phyloP scores from a whole-genome alignment of 2,797 vertebrate genomes.

The Hemitrygon akajei region DNA sequence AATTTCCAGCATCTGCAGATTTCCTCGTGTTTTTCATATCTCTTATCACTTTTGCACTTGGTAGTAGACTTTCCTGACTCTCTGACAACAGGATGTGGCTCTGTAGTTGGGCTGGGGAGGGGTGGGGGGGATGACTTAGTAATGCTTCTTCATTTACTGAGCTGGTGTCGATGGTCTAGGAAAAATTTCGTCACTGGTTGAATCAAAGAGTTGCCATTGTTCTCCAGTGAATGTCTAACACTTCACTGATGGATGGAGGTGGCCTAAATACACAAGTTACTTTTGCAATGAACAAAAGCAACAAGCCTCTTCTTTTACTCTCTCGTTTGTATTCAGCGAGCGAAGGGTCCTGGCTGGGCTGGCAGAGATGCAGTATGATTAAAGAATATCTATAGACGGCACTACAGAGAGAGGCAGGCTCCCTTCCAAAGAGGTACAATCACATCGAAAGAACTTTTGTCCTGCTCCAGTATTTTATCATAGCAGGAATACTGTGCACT shows the following conservation, averaged over 20 bases:
- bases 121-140: not conserved
- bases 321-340: not conserved
- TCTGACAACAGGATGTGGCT: not conserved
- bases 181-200: not conserved
- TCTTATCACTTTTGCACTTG: not conserved
- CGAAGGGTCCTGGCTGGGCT: not conserved
- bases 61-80: not conserved
- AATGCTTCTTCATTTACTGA: not conserved
- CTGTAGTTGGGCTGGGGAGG: no score
- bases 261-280: not conserved
- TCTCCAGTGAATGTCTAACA: not conserved
- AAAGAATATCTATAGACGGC: not conserved
- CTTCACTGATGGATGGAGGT: not conserved
- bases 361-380: not conserved
- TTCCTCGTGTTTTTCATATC: not conserved
- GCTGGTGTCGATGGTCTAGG: not conserved
- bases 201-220: not conserved
- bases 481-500: not conserved
- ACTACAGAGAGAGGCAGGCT: not conserved
- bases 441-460: not conserved
- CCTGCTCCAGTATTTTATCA: not conserved
- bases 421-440: not conserved
- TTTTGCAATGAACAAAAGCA: not conserved
- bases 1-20: no score
- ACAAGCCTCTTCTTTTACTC: not conserved